Evolutionary conservation across 2,113 vertebrate genomes (phyloP), one percentile per base, ranked within the genome.

Genomic region (Prunella fulvescens): DNA sequence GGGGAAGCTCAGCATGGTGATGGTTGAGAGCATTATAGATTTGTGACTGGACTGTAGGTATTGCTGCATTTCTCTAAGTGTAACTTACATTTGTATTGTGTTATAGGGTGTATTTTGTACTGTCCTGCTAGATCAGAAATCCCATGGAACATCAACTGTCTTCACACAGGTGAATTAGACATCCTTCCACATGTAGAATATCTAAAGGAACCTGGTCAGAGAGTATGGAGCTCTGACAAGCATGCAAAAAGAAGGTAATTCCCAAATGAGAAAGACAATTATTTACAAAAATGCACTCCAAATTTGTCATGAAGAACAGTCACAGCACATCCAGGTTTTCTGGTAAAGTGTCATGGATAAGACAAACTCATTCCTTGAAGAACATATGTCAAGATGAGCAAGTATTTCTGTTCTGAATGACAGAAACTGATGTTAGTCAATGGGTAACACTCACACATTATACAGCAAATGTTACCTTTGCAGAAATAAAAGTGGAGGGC

Each of bases 1-100:
- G 5, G 5, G 7, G 6, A 26, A 29, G 5, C 5, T 18, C 24
- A 62, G 31, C 22, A 26, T 3, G 1, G 3, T n/a, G 44, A 40
- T 9, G 9, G 24, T 40, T 40, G 18, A 79, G 22, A 48, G 16
- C 6, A 8, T 51, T 35, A 14, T 0, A 71, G 35, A 83, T 2
- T n/a, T 58, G 35, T 62, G 28, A 44, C 19, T 24, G 47, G 77
- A 26, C 14, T 18, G 24, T 28, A 28, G 14, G 11, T 16, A 42
- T 17, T 39, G 6, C 28, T 50, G 12, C 7, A 31, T 39, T 91
- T 72, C 12, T 4, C 17, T 48, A 66, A 44, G 23, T 23, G 5
- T 19, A 80, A 64, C 9, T 64, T 60, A n/a, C 7, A n/a, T 64
- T 64, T 67, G 4, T 31, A n/a, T 10, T 31, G 14, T 72, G n/a